Evolutionary conservation across 2,888 invertebrate species (phyloP), one percentile per base, ranked within the genome.

Genomic region (Mesoligia furuncula): DNA sequence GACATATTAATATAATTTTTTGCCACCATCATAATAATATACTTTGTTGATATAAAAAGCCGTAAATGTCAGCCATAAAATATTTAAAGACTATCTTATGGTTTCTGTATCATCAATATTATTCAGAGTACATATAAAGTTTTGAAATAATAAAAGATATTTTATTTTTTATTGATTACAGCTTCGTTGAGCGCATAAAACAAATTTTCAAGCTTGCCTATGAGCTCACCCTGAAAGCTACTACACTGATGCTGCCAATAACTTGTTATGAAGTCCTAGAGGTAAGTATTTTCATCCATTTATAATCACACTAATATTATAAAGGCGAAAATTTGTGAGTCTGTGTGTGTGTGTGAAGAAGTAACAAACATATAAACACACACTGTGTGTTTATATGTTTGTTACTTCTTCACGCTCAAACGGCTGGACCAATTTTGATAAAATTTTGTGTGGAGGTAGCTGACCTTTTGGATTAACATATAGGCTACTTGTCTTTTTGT

Each of bases 141-240:
- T 39, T 20, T n/a, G 0, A 15, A n/a, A 2, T 5, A 15, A 17
- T 54, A 11, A 42, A 27, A 31, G 7, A 17, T 31, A 5, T 45
- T 45, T 45, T 45, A 15, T 45, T 45, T 66, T 66, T 42, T 20
- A 20, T 66, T 70, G 8, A 8, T 42, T 31, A 1, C 83, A 94
- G 93, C 17, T 92, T 92, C 67, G 87, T 91, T 39, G 87, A 90
- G 6, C 77, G 75, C 13, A 84, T 92, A 7, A 86, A 90, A 15
- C 27, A 74, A 1, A 72, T 85, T 13, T 92, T 91, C 57, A 83
- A 66, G 45, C 11, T 90, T 0, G 73, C 87, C 7, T 91, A 91
- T 51, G 92, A 93, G 72, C 0, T 91, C 0, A 83, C 89, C 2
- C 76, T 94, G 64, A 92, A 92, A 75, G 81, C 72, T 1, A 83